Conservation (phyloP, 2,113 vertebrate species). For the Cairina moschata region DNA sequence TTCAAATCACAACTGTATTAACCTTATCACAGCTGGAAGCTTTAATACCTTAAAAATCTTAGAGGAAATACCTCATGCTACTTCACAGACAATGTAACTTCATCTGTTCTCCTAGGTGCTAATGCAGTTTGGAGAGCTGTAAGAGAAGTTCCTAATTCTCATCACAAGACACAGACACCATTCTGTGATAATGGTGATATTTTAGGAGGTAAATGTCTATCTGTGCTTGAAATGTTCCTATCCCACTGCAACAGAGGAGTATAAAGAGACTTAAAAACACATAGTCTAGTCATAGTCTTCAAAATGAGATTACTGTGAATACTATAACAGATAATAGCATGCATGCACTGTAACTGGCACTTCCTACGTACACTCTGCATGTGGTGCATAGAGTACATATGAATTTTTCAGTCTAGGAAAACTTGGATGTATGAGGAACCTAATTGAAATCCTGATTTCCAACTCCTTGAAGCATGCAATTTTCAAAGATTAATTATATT, state of each 20-base stretch:
- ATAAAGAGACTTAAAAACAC: not conserved
- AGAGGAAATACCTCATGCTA: not conserved
- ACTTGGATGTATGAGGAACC: not conserved
- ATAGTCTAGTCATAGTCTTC: not conserved
- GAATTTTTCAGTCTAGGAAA: not conserved
- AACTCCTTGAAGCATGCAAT: not conserved
- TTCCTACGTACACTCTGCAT: not conserved
- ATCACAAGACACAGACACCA: not conserved
- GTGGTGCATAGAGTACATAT: accelerated
- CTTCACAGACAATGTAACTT: not conserved
- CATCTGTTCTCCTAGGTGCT: not conserved
- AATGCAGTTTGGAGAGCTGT: not conserved
- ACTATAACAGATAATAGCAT: not conserved
- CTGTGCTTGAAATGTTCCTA: not conserved
- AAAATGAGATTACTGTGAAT: not conserved
- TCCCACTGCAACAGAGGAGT: not conserved
- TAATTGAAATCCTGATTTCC: not conserved
- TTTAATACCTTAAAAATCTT: not conserved
- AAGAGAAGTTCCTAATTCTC: not conserved
- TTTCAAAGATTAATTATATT: not conserved
- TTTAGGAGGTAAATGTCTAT: not conserved
- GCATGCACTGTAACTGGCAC: not conserved
- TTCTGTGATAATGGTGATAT: not conserved
- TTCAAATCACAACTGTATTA: not conserved
- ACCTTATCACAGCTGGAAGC: not conserved